A percentile compares a stretch with the other conserved stretches of the same genome.
Conservation (phyloP, 23 tunicate species). For the Ciona savignyi region DNA sequence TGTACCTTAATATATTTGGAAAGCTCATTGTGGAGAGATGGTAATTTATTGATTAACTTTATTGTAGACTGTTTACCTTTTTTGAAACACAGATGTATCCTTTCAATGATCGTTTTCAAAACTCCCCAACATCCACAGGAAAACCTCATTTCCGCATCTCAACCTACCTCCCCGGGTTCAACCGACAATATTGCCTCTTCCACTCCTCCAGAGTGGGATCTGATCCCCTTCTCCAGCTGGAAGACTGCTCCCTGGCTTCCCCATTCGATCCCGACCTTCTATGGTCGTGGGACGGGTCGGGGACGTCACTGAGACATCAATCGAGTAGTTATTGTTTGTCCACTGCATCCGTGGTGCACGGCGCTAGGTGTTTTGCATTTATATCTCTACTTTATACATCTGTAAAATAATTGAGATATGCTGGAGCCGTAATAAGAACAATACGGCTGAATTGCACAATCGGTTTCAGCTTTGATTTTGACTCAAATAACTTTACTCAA, state of each 20-base stretch:
- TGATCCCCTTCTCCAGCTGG: not conserved
- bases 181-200: not conserved
- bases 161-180: not conserved
- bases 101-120: too few species aligned
- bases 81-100: too few species aligned
- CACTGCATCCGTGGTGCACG: constrained; percentile 19
- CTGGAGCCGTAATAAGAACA: too few species aligned
- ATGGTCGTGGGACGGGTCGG: constrained; percentile 59
- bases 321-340: constrained; percentile 38
- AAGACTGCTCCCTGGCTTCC: not conserved
- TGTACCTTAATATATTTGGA: too few species aligned
- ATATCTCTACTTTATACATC: not conserved
- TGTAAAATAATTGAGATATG: too few species aligned
- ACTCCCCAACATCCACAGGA: too few species aligned
- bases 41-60: too few species aligned
- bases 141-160: not conserved
- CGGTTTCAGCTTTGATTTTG: too few species aligned
- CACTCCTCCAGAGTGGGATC: not conserved
- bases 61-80: too few species aligned
- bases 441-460: too few species aligned
- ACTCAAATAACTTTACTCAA: too few species aligned
- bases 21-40: too few species aligned
- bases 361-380: constrained; percentile 35
- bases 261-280: not conserved
- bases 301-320: constrained; percentile 18